These are phyloP conservation scores for Neosalanx taihuensis DNA, from an alignment of 2,797 vertebrate species.

Conservation along the genomic window DNA sequence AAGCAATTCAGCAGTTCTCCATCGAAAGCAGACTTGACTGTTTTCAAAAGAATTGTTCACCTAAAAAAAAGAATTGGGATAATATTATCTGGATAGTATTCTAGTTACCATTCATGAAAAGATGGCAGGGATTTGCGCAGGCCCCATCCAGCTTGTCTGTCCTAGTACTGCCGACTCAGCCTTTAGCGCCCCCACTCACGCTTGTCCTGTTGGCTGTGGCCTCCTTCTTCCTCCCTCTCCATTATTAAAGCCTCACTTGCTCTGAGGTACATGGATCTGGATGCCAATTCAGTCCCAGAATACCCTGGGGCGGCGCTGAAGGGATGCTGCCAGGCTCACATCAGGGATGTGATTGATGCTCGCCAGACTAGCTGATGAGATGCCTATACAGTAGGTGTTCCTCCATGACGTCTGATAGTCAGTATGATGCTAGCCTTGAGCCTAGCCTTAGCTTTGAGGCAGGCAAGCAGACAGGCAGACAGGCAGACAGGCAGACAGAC, in stretches of 20 bases:
- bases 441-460: background rate
- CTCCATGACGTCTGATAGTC: background rate
- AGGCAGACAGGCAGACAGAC: background rate
- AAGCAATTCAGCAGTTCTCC: too few relatives aligned
- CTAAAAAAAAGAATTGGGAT: too few relatives aligned
- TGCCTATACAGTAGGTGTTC: background rate
- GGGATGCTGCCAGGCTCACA: constrained; percentile 25
- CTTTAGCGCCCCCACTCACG: constrained; percentile 25
- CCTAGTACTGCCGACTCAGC: background rate
- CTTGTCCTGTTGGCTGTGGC: constrained; percentile 37
- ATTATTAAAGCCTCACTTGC: constrained; percentile 57
- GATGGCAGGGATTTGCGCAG: too few relatives aligned
- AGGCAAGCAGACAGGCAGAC: background rate
- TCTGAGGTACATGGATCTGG: constrained; percentile 49
- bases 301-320: constrained; percentile 28
- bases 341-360: background rate
- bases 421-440: background rate
- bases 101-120: too few relatives aligned
- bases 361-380: background rate
- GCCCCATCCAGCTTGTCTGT: too few relatives aligned
- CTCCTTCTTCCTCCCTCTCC: constrained; percentile 44
- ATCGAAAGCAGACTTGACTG: too few relatives aligned
- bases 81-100: too few relatives aligned
- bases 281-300: constrained; percentile 46
- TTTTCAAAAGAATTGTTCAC: too few relatives aligned